Base-by-base conservation (phyloP, 2,797 vertebrate genomes). In the Pogoniulus pusillus region DNA sequence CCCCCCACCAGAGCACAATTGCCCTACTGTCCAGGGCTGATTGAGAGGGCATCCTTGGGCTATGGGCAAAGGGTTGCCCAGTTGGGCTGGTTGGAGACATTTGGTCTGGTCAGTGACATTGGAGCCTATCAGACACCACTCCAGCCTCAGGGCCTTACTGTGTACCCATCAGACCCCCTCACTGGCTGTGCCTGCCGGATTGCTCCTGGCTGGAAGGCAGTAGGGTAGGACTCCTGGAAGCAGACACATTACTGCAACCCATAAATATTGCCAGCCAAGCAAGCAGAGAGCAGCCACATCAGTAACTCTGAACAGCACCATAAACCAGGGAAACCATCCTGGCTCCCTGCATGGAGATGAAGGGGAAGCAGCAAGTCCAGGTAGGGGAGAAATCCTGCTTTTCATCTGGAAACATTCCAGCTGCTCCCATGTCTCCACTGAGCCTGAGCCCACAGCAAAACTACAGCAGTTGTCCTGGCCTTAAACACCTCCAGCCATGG, bases 101-200 rank as follows among this genome's bases (percentile, higher is more conserved):
- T 5, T 7, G 66, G 58, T 39, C 27, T 27, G 43, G 15, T 6
- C 34, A 2, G 19, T 23, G 20, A 26, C 41, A 41, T 14, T 3
- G 1, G 51, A 34, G 26, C 16, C 65, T 26, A 7, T 2, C 16
- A 16, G 41, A 13, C 12, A 7, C 34, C 16, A 2, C 5, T 3
- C 47, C 47, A 2, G 30, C 30, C 57, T 39, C 39, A 5, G 16
- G 16, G 30, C 12, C 9, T 20, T 10, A 22, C 71, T 12, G 26
- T 10, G 45, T 26, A 35, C 8, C 3, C 24, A 26, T 34, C 59
- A 26, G 4, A 18, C 29, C 32, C 2, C 35, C 35, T 27, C 15
- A 3, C 7, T 8, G 30, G 51, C 51, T 5, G 5, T 10, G 24
- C 7, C 2, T 2, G 10, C 51, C 2, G 3, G 7, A 47, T 60